Percentiles rank a stretch among this genome's conserved stretches.
Evolutionary conservation across 2,797 vertebrate species (phyloP).

Genomic region (Loris lydekkerianus): DNA sequence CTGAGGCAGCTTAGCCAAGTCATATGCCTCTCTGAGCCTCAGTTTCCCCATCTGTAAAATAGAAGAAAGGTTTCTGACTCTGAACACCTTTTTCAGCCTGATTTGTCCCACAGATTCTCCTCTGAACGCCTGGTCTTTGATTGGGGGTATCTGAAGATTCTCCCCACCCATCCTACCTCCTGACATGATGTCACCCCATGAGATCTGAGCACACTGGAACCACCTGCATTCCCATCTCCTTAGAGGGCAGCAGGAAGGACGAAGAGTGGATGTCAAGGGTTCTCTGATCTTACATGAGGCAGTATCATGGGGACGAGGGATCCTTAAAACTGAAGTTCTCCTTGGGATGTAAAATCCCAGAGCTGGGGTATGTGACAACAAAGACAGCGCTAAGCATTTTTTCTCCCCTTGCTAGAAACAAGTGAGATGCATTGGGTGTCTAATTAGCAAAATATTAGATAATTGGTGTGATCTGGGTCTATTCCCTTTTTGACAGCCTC

Average conservation of each 20-base stretch:
- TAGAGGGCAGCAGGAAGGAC: not conserved
- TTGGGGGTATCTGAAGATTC: not conserved
- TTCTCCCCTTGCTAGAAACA: not conserved
- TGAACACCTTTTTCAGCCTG: not conserved
- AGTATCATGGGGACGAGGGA: accelerated
- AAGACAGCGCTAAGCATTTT: not conserved
- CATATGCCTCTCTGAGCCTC: not conserved
- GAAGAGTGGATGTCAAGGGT: not conserved
- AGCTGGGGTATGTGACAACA: not conserved
- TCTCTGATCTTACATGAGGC: accelerated
- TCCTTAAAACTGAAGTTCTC: not conserved
- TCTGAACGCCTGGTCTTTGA: not conserved
- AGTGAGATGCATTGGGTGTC: conserved; percentile 63
- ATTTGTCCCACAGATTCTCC: accelerated
- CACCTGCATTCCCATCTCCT: too few species aligned
- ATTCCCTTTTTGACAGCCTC: conserved; percentile 66
- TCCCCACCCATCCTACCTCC: accelerated
- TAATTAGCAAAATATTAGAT: conserved; percentile 85
- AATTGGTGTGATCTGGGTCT: conserved; percentile 72
- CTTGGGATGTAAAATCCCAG: not conserved
- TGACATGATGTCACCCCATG: accelerated
- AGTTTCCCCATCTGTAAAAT: not conserved
- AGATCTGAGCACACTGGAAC: not conserved
- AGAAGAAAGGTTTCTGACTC: not conserved
- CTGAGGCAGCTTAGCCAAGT: not conserved